These are phyloP conservation scores for Pristionchus entomophagus DNA, from an alignment of 2,888 invertebrate species.

Conservation along the genomic window DNA sequence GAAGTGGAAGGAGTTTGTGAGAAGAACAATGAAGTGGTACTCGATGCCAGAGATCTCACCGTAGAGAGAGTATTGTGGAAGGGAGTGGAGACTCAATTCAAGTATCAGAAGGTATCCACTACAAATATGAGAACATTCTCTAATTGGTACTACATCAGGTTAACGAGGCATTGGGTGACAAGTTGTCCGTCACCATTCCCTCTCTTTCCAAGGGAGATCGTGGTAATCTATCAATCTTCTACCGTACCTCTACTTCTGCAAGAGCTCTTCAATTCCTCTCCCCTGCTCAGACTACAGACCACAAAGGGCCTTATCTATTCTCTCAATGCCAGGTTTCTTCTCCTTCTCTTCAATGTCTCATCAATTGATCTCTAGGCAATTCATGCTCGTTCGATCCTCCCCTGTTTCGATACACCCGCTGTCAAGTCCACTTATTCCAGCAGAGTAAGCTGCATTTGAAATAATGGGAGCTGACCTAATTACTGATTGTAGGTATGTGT, in stretches of 20 bases:
- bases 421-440: conserved; percentile 89
- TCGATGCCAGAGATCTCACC: conserved; percentile 20
- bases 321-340: conserved; percentile 77
- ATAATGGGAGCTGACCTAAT: background rate
- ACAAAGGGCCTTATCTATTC: conserved; percentile 85
- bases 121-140: background rate
- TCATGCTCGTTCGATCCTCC: conserved; percentile 89
- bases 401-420: conserved; percentile 92
- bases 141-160: background rate
- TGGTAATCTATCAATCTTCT: conserved; percentile 80
- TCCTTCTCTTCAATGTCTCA: background rate
- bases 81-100: conserved; percentile 2
- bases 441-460: conserved; percentile 72
- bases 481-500: conserved; percentile 83
- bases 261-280: conserved; percentile 91
- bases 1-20: conserved; percentile 17
- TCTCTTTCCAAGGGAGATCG: background rate
- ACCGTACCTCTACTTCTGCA: conserved; percentile 85
- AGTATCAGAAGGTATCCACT: conserved; percentile 21
- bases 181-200: background rate
- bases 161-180: background rate
- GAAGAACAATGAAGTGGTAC: background rate
- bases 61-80: conserved; percentile 32
- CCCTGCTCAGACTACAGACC: conserved; percentile 89
- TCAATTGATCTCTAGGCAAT: conserved; percentile 80